Percentiles rank a stretch among this genome's conserved stretches.
These are phyloP conservation scores for Meriones unguiculatus DNA, from an alignment of 2,113 vertebrate genomes.

Conservation along the genomic window DNA sequence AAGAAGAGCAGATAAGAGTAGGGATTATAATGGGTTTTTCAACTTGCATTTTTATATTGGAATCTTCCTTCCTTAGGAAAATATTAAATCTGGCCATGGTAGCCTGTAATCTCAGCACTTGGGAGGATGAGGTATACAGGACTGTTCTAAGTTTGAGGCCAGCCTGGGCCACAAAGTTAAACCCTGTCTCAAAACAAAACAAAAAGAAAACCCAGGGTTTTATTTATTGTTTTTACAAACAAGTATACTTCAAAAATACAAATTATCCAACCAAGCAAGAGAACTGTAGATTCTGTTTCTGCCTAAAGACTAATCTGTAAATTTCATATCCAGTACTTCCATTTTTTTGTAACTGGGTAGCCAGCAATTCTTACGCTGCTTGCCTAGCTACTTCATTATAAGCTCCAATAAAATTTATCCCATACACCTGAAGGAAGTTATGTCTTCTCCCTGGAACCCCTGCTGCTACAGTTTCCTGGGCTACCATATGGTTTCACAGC, in stretches of 20 bases:
- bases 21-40: neutral
- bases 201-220: neutral
- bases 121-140: neutral
- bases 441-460: neutral
- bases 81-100: neutral
- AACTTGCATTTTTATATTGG: neutral
- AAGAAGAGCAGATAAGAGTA: neutral
- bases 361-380: constrained; percentile 17
- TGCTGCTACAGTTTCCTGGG: neutral
- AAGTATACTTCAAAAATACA: constrained; percentile 25
- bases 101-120: neutral
- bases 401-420: neutral
- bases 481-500: neutral
- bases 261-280: constrained; percentile 32
- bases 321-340: constrained; percentile 68
- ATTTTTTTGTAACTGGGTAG: constrained; percentile 54
- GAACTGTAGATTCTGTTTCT: constrained; percentile 51
- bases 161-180: neutral
- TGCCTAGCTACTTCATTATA: constrained; percentile 16
- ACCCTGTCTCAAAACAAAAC: neutral
- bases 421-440: neutral
- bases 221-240: constrained; percentile 18
- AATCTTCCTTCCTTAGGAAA: neutral
- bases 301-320: neutral
- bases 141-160: neutral